Evolutionary conservation across 1,140 invertebrate genomes (phyloP), one percentile per base, ranked within the genome.

Genomic region (Lerema accius): DNA sequence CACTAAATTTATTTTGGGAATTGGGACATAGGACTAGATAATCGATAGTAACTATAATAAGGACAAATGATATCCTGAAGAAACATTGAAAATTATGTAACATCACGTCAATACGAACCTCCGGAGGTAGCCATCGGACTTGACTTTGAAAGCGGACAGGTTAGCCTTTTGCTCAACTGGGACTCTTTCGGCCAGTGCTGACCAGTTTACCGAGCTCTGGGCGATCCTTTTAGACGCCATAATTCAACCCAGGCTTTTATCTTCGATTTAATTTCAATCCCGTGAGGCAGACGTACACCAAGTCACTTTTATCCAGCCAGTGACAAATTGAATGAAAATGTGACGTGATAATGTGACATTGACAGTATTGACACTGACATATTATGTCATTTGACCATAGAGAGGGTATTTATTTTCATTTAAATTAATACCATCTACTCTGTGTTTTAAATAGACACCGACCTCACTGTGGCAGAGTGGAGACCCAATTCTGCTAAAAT

Each of bases 191-290:
- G 95, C 93, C 23, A 99, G 91, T 42, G 94, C 94, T 5, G 93
- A 76, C 98, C 98, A 99, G 91, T 98, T 96, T 49, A 98, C 93
- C 3, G 95, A 90, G 69, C 95, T 96, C 77, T 95, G 92, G 15
- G 95, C 90, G 71, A 97, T 86, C 64, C 91, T 84, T 84, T 89
- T 91, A 71, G 89, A 80, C 86, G 89, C 89, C 72, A 81, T 82
- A 71, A 14, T 62, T 66, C 45, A 32, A 2, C 23, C 2, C 23
- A 32, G 3, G 9, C 4, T 7, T 32, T 1, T 32, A 3, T 65
- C 63, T n/a, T n/a, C n/a, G n/a, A n/a, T n/a, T n/a, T 53, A 65
- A 73, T 75, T 74, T 59, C 58, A 65, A 23, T 49, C 59, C 19
- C 62, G 71, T 64, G 49, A 69, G 37, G 15, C 15, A 60, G 60